Base-by-base conservation (phyloP, 1,140 invertebrate species). In the Micrasema longulum region DNA sequence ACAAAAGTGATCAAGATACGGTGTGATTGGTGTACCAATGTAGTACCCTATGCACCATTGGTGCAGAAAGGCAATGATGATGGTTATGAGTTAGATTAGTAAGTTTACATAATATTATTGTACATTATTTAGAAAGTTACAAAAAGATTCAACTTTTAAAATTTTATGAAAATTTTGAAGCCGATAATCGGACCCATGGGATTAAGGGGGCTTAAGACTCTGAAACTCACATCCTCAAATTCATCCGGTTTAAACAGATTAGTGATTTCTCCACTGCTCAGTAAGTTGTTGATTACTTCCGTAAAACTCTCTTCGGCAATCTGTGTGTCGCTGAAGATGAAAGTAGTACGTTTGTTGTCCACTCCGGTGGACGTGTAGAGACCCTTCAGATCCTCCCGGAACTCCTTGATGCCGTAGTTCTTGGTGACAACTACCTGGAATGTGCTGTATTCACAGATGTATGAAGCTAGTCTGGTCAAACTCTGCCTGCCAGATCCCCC, bases 401-500 rank as follows among this genome's bases (percentile, higher is more conserved):
- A 96, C 78, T 95, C 94, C 35, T 83, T 78, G 22, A 90, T 85
- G 67, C 89, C 86, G 76, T 95, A 96, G 35, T 89, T 89, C 81
- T 91, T 92, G 1, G 90, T 91, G 48, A 95, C 87, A 73, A 91
- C 89, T 64, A 96, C 91, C 86, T 93, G 89, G 84, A 92, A 96
- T 2, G 89, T 89, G 50, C 83, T 87, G 76, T 91, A 91, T 77
- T 93, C 90, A 80, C 91, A 92, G 67, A 96, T 91, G 78, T 92
- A 95, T 0, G 91, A 89, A 0, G 92, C 90, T 1, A 97, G 79
- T 16, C 89, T 86, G 0, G 91, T 88, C 43, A 95, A 84, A 60
- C 92, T 93, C 78, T 94, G 92, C 6, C 95, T 84, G 0, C 95
- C 95, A 76, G 91, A 94, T n/a, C 95, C 95, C 62, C 93, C 92